These are phyloP conservation scores for Oreonectes daqikongensis DNA, from an alignment of 2,797 vertebrate species.

Conservation along the genomic window DNA sequence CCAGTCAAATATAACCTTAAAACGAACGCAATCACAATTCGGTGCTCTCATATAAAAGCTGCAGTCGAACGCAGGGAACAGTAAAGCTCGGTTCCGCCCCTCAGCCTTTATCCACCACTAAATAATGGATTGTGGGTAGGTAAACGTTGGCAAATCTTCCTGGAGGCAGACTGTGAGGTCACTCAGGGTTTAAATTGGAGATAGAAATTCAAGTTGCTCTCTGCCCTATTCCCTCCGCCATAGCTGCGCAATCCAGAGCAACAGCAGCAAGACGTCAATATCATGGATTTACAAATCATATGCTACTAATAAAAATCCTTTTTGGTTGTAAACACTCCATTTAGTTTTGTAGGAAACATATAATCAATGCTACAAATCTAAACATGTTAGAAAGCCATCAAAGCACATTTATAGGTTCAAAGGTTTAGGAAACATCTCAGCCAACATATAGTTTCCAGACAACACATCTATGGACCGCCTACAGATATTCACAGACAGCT, in stretches of 20 bases:
- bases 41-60: constrained; percentile 7
- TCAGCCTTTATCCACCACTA: constrained; percentile 63
- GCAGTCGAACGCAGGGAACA: not conserved
- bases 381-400: constrained; percentile 1
- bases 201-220: constrained; percentile 14
- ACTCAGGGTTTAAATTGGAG: constrained; percentile 34
- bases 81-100: constrained; percentile 29
- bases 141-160: constrained; percentile 48
- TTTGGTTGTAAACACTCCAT: constrained; percentile 15
- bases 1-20: constrained; percentile 27
- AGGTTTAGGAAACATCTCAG: not conserved
- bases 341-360: constrained; percentile 14
- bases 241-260: constrained; percentile 29
- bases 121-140: constrained; percentile 70
- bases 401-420: not conserved
- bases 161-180: constrained; percentile 28
- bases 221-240: constrained; percentile 5
- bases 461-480: not conserved
- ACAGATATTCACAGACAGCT: not conserved
- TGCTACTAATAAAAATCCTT: constrained; percentile 21
- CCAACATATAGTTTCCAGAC: not conserved
- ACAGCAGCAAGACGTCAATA: constrained; percentile 19
- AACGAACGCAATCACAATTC: constrained; percentile 42
- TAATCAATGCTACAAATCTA: constrained; percentile 10
- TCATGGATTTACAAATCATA: constrained; percentile 35